Evolutionary conservation across 2,797 vertebrate species (phyloP).

Genomic region (Mus spretus): DNA sequence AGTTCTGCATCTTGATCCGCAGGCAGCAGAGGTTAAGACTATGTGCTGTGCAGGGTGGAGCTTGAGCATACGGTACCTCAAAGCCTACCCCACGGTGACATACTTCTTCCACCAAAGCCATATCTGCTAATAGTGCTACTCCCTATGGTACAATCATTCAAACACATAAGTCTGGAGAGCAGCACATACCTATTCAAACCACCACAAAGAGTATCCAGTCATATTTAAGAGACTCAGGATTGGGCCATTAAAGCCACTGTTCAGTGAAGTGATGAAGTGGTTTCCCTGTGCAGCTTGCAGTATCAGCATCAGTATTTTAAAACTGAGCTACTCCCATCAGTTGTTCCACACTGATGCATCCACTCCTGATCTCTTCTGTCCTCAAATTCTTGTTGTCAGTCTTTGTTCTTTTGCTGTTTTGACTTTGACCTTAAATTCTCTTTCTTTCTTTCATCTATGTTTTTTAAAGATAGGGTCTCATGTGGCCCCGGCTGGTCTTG

Average conservation of each 20-base stretch:
- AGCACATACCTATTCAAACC: not conserved
- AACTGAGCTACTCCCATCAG: accelerated
- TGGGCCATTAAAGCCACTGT: too few species aligned
- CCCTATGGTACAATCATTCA: not conserved
- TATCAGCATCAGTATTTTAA: not conserved
- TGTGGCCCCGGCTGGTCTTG: not conserved
- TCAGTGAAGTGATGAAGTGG: too few species aligned
- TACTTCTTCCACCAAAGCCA: not conserved
- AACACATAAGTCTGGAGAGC: not conserved
- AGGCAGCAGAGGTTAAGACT: not conserved
- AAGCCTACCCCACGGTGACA: not conserved
- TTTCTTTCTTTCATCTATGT: not conserved
- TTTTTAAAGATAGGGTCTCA: not conserved
- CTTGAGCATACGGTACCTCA: not conserved
- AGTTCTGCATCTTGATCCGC: not conserved
- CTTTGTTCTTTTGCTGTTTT: not conserved
- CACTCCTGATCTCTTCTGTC: not conserved
- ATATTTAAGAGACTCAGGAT: not conserved
- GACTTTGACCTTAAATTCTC: not conserved
- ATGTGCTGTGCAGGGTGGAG: not conserved
- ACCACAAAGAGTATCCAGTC: not conserved
- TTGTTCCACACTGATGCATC: not conserved
- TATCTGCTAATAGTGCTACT: not conserved
- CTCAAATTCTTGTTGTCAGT: not conserved
- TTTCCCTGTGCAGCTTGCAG: not conserved